Evolutionary conservation across 2,113 vertebrate genomes (phyloP), one percentile per base, ranked within the genome.

Genomic region (Gobiocypris rarus): DNA sequence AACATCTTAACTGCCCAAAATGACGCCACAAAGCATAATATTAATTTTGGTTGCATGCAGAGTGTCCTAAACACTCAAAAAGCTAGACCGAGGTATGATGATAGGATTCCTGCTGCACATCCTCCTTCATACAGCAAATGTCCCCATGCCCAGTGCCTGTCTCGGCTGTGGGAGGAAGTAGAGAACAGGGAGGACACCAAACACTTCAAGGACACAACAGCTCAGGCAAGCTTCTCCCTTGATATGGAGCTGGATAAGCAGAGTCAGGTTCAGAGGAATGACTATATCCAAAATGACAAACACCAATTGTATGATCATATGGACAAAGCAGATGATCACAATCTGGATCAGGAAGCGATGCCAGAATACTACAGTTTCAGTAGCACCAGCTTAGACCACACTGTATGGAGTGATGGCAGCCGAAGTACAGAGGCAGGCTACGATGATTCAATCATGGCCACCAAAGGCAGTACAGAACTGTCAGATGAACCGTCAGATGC

Each of bases 321-420:
- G 7, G 65, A 77, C 34, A 65, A 56, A 80, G 54, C 58, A 52
- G 67, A 89, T 7, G 14, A 67, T 41, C 3, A 83, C 3, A 17
- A 38, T 4, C 2, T 78, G 14, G 59, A 82, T 19, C 54, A 56
- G 19, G 81, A 88, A 81, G 59, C 19, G n/a, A 10, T 71, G 14
- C 65, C 86, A 17, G 70, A 90, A 50, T 87, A 67, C 82, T 89
- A 74, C 88, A 90, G 86, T 65, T 88, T 88, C 15, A 82, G 83
- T 48, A 75, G 87, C 52, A 61, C 58, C 1, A 58, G 41, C 0
- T 28, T 83, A 11, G 84, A 82, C 34, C 58, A 54, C n/a, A 54
- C 79, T 2, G 45, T 83, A 38, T 78, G 81, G 78, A 13, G 10
- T 6, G 34, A 86, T 45, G 38, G 2, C 65, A 74, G 31, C 19